A percentile compares a stretch with the other conserved stretches of the same genome.
These are phyloP conservation scores for silkworm (Bombyx mori) DNA, from an alignment of 1,140 invertebrate genomes.

Conservation along the genomic window DNA sequence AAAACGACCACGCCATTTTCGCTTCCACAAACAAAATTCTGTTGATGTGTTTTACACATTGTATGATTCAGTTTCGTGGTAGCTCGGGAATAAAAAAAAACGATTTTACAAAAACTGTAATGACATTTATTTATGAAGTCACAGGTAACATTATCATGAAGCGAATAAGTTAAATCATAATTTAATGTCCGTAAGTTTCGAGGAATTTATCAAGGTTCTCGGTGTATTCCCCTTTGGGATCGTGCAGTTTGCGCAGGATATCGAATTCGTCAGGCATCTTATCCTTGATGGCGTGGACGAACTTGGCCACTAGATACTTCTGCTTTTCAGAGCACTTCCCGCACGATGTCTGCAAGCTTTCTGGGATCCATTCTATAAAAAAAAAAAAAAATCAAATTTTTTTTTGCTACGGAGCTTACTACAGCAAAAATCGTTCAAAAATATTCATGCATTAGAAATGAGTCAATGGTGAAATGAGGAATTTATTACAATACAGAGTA, in stretches of 20 bases:
- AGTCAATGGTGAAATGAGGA: too few relatives aligned
- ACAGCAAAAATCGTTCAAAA: too few relatives aligned
- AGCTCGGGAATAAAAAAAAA: too few relatives aligned
- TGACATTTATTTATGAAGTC: too few relatives aligned
- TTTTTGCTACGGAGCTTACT: background rate
- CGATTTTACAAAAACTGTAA: too few relatives aligned
- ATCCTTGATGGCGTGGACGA: constrained; percentile 69
- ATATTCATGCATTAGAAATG: too few relatives aligned
- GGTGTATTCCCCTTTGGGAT: constrained; percentile 72
- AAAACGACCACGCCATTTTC: too few relatives aligned
- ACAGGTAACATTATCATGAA: too few relatives aligned
- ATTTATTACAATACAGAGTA: too few relatives aligned
- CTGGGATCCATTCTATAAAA: constrained; percentile 69
- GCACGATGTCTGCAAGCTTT: constrained; percentile 76
- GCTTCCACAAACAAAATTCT: too few relatives aligned
- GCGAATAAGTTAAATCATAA: background rate
- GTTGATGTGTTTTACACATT: too few relatives aligned
- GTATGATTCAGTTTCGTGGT: too few relatives aligned
- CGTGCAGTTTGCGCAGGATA: constrained; percentile 70
- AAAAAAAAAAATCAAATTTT: background rate
- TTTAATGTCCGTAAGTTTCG: constrained; percentile 16
- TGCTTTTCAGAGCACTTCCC: constrained; percentile 77
- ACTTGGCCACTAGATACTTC: constrained; percentile 73
- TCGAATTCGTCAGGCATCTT: constrained; percentile 73
- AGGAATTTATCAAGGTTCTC: constrained; percentile 61